A percentile compares a stretch with the other conserved stretches of the same genome.
These are phyloP conservation scores for Hemistola chrysoprasaria DNA, from an alignment of 2,888 invertebrate genomes.

Conservation along the genomic window DNA sequence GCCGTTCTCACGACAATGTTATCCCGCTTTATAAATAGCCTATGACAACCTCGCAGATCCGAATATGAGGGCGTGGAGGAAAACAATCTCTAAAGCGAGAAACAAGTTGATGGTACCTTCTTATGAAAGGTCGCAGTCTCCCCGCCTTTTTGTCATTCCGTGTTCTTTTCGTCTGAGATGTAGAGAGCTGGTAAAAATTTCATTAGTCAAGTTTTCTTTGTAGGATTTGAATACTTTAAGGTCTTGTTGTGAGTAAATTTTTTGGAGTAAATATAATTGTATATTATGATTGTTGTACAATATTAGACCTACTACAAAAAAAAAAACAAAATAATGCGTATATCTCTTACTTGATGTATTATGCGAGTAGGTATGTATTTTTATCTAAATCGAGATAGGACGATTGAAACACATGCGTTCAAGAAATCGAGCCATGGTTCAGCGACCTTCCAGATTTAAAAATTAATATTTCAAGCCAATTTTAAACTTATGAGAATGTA, in stretches of 20 bases:
- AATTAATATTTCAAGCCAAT: too few relatives aligned
- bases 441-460: too few relatives aligned
- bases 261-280: background rate
- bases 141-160: slow-evolving; percentile 53
- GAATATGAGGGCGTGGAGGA: slow-evolving; percentile 51
- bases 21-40: slow-evolving; percentile 75
- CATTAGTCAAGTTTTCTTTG: slow-evolving; percentile 37
- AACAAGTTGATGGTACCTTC: slow-evolving; percentile 70
- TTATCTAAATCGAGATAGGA: too few relatives aligned
- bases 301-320: too few relatives aligned
- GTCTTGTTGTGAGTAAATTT: background rate
- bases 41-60: slow-evolving; percentile 58
- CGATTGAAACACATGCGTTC: too few relatives aligned
- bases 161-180: slow-evolving; percentile 51
- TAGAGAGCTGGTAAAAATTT: slow-evolving; percentile 43
- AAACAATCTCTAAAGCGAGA: slow-evolving; percentile 67
- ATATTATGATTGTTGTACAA: too few relatives aligned
- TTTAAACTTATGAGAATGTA: too few relatives aligned
- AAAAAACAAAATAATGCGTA: too few relatives aligned
- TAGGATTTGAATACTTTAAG: background rate
- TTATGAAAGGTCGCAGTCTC: slow-evolving; percentile 61
- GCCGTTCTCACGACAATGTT: slow-evolving; percentile 65
- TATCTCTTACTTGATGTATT: too few relatives aligned
- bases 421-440: too few relatives aligned
- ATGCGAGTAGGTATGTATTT: too few relatives aligned